Evolutionary conservation across 2,888 invertebrate species (phyloP).

Genomic region (Hydropsyche betteni): DNA sequence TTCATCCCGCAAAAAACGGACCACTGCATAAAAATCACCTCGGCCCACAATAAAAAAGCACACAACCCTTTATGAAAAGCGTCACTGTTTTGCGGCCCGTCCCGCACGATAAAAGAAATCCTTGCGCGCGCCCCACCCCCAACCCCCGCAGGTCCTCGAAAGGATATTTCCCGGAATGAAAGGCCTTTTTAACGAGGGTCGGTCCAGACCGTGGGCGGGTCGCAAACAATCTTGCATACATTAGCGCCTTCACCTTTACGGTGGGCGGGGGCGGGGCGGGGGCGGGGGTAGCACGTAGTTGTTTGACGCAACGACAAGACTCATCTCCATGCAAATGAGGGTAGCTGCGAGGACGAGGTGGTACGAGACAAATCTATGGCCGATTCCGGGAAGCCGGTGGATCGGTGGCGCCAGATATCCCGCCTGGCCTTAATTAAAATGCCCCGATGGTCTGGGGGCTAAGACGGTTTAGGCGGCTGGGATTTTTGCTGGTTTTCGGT

Average conservation of each 20-base stretch:
- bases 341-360: conserved; percentile 19
- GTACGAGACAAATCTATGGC: conserved; percentile 36
- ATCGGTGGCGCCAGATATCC: conserved; percentile 31
- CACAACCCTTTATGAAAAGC: too few relatives aligned
- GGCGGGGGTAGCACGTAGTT: conserved; percentile 43
- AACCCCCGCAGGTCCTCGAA: conserved; percentile 12
- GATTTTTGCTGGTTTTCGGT: too few relatives aligned
- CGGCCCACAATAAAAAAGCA: too few relatives aligned
- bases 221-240: conserved; percentile 48
- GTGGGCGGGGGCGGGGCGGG: conserved; percentile 4
- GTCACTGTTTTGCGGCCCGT: conserved; percentile 5
- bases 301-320: conserved; percentile 48
- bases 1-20: too few relatives aligned
- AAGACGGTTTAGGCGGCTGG: too few relatives aligned
- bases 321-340: conserved; percentile 49
- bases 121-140: background rate
- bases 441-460: background rate
- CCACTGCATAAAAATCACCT: too few relatives aligned
- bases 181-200: conserved; percentile 34
- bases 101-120: conserved; percentile 30
- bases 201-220: conserved; percentile 28
- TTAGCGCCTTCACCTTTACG: conserved; percentile 43
- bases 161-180: conserved; percentile 41
- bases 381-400: conserved; percentile 23
- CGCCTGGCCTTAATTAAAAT: conserved; percentile 37